Evolutionary conservation across 2,797 vertebrate genomes (phyloP).

Genomic region (Pampus argenteus): DNA sequence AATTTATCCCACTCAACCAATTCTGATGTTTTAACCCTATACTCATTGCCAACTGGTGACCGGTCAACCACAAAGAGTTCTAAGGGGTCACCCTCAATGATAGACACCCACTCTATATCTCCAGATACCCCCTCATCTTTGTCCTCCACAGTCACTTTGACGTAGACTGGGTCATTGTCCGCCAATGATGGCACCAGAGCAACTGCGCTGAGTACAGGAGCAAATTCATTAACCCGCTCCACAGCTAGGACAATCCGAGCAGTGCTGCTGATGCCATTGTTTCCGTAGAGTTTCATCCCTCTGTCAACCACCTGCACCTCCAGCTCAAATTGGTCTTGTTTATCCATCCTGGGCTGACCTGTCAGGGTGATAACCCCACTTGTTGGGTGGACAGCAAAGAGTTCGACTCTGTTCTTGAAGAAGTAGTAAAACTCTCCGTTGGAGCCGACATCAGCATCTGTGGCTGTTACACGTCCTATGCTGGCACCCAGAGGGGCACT

Average conservation of each 20-base stretch:
- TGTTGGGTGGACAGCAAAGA: slow-evolving; percentile 95
- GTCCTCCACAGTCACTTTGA: slow-evolving; percentile 91
- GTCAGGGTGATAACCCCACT: slow-evolving; percentile 92
- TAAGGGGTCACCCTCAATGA: slow-evolving; percentile 91
- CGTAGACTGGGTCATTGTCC: slow-evolving; percentile 89
- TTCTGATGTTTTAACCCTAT: slow-evolving; percentile 88
- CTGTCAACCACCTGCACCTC: slow-evolving; percentile 96
- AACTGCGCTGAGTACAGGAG: slow-evolving; percentile 87
- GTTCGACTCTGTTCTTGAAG: slow-evolving; percentile 90
- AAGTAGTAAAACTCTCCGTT: slow-evolving; percentile 98
- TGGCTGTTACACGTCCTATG: slow-evolving; percentile 92
- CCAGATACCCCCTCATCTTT: slow-evolving; percentile 91
- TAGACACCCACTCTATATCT: slow-evolving; percentile 93
- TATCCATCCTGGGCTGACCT: slow-evolving; percentile 86
- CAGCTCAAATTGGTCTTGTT: slow-evolving; percentile 87
- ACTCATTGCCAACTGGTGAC: slow-evolving; percentile 89
- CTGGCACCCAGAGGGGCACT: slow-evolving; percentile 91
- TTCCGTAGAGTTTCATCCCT: slow-evolving; percentile 94
- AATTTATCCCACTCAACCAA: slow-evolving; percentile 89
- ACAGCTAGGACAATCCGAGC: slow-evolving; percentile 90
- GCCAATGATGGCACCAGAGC: slow-evolving; percentile 82
- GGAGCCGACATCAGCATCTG: slow-evolving; percentile 95
- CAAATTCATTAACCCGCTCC: slow-evolving; percentile 89
- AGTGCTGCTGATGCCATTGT: slow-evolving; percentile 92
- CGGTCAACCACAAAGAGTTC: slow-evolving; percentile 92